Conservation (phyloP, 2,113 vertebrate genomes). For the Pipra filicauda region DNA sequence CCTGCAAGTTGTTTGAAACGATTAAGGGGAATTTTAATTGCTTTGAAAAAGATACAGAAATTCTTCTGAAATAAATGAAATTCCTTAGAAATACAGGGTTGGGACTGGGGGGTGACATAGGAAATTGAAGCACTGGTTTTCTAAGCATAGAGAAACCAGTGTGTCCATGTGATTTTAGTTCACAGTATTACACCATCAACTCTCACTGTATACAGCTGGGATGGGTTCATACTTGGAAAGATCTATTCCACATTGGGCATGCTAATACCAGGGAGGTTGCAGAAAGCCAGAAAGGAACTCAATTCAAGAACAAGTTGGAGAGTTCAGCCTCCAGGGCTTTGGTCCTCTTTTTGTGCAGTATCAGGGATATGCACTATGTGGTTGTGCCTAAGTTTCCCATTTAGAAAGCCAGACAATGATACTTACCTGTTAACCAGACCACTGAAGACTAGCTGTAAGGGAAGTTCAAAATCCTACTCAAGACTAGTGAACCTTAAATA, state of each 20-base stretch:
- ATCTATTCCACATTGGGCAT: rapidly evolving
- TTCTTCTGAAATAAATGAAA: not conserved
- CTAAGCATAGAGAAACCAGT: not conserved
- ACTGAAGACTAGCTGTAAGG: not conserved
- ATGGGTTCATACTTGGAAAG: not conserved
- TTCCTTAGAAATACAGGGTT: not conserved
- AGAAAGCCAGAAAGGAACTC: not conserved
- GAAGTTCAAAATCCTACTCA: not conserved
- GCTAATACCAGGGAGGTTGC: not conserved
- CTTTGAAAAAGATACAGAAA: not conserved
- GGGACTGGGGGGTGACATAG: not conserved
- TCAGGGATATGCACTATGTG: not conserved
- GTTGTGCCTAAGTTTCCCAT: not conserved
- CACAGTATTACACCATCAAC: not conserved
- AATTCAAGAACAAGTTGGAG: not conserved
- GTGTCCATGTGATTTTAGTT: not conserved
- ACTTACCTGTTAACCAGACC: not conserved
- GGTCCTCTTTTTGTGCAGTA: not conserved
- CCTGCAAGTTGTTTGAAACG: not conserved
- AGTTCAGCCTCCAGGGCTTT: not conserved
- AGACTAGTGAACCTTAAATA: not conserved
- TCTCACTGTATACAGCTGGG: not conserved
- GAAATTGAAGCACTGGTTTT: not conserved
- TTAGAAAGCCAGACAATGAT: not conserved
- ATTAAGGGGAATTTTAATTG: not conserved